Evolutionary conservation across 1,140 invertebrate genomes (phyloP), one percentile per base, ranked within the genome.

Genomic region (Battus philenor): DNA sequence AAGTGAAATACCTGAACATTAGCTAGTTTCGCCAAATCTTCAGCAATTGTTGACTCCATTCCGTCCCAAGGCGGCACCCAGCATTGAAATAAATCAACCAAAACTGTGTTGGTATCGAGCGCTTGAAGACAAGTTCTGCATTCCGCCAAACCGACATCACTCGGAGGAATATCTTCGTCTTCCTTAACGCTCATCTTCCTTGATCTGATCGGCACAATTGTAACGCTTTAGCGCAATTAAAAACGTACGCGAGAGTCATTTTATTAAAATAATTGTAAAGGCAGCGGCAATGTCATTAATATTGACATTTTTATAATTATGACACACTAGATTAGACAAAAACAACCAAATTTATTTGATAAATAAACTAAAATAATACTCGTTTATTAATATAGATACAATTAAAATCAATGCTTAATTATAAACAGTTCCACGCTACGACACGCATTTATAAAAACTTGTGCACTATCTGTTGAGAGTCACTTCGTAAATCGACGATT

Each of bases 71-170:
- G 58, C 7, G 62, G 58, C 8, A 43, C 41, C 75, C 73, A 79
- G n/a, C 50, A 16, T 56, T 72, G 61, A 39, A 71, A 78, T 31
- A 82, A 50, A 52, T 76, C 57, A 10, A 64, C 49, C 17, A 58
- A 46, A 27, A 50, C 49, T 2, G 24, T 39, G 18, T 63, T 39
- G 2, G 46, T 10, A 29, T 59, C 45, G 17, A 65, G 31, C 15
- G 51, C 54, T 47, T 69, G 52, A 3, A 76, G 59, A 50, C 78
- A 82, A 11, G 73, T 54, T 1, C 77, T 63, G 45, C 77, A 81
- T 57, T 82, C 58, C 15, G 38, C 8, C 26, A 41, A 17, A 16
- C 38, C 38, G 2, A 27, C 16, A 10, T 41, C 38, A 6, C 8
- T 29, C 5, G 38, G 13, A 29, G 16, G 13, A 7, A 29, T 15